Evolutionary conservation across 2,797 vertebrate species (phyloP).

Genomic region (Mallotus villosus): DNA sequence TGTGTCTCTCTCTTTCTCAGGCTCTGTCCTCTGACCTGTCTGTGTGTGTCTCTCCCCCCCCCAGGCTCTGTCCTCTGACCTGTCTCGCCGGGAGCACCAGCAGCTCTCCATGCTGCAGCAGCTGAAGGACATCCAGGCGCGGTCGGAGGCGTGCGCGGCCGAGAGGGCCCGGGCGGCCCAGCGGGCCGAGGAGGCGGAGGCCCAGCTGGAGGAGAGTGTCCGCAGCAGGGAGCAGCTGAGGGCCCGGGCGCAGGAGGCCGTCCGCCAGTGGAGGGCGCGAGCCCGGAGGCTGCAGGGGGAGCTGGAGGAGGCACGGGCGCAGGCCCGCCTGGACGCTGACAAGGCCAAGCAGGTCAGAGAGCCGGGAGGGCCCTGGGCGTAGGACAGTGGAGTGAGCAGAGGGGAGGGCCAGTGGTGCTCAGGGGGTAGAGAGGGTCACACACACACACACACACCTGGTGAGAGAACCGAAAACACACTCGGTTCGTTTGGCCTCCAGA

Average conservation of each 20-base stretch:
- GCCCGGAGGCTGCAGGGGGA: slow-evolving; percentile 82
- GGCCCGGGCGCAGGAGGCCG: slow-evolving; percentile 84
- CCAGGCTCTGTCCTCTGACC: slow-evolving; percentile 82
- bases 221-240: slow-evolving; percentile 87
- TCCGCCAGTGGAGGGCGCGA: slow-evolving; percentile 88
- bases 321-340: slow-evolving; percentile 64
- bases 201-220: slow-evolving; percentile 75
- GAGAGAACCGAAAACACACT: not conserved
- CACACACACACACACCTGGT: not conserved
- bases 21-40: too few species aligned
- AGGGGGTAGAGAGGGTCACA: not conserved
- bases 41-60: too few species aligned
- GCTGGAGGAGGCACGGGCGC: slow-evolving; percentile 76
- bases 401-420: too few species aligned
- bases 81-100: slow-evolving; percentile 82
- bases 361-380: not conserved
- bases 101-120: slow-evolving; percentile 85
- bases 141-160: slow-evolving; percentile 68
- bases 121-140: slow-evolving; percentile 83
- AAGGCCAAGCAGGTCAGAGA: slow-evolving; percentile 75
- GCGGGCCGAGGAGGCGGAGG: slow-evolving; percentile 79
- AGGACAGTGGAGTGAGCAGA: not conserved
- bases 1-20: too few species aligned
- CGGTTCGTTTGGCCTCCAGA: too few species aligned
- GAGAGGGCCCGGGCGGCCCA: slow-evolving; percentile 57